Conservation (phyloP, 2,797 vertebrate species). For the Channallabes apus region DNA sequence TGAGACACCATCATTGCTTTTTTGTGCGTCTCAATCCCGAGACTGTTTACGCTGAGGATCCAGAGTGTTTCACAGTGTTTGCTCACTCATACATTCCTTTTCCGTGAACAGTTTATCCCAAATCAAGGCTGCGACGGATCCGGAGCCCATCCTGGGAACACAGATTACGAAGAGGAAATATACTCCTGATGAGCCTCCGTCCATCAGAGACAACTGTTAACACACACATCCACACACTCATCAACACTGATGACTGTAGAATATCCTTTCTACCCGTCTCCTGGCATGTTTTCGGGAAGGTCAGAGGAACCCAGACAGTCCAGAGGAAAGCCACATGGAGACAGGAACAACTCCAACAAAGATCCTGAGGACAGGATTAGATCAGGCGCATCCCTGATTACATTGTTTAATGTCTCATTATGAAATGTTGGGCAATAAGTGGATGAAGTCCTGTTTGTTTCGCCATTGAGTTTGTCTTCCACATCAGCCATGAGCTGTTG, state of each 20-base stretch:
- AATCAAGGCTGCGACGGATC: neutral
- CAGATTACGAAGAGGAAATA: neutral
- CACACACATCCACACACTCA: neutral
- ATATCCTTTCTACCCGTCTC: neutral
- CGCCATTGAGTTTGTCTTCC: neutral
- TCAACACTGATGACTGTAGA: neutral
- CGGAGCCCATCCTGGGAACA: neutral
- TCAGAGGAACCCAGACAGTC: neutral
- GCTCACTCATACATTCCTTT: neutral
- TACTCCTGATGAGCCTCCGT: neutral
- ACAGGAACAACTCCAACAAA: neutral
- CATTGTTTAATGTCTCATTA: neutral
- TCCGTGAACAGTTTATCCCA: neutral
- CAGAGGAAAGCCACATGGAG: neutral
- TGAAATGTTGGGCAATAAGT: neutral
- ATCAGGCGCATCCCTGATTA: too few species aligned
- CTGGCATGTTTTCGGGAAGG: neutral
- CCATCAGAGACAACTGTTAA: neutral
- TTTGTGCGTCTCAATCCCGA: neutral
- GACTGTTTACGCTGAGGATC: neutral
- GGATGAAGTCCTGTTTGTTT: neutral
- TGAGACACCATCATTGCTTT: neutral
- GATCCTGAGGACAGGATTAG: neutral
- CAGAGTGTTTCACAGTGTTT: neutral
- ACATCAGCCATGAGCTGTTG: neutral